Evolutionary conservation across 2,888 invertebrate genomes (phyloP), one percentile per base, ranked within the genome.

Genomic region (Epicampocera succincta): DNA sequence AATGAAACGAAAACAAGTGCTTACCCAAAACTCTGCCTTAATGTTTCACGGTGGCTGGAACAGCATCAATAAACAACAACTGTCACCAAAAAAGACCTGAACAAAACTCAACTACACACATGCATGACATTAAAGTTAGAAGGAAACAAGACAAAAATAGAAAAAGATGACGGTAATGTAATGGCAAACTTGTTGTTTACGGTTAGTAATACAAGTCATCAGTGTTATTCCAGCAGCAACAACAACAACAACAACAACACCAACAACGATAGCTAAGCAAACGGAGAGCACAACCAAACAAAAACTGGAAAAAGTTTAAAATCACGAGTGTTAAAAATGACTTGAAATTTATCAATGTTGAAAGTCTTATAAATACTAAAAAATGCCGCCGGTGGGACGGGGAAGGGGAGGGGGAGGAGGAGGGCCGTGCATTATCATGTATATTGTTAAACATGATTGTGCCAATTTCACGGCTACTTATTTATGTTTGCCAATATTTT

Each of bases 1-100:
- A 17, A 8, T 38, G 3, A 58, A 48, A 21, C 12, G 17, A 17
- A 17, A 42, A 58, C 17, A 42, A 61, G 74, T 71, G 73, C 71
- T 82, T 65, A 81, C 69, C 71, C 63, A 74, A 74, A 19, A 58
- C 60, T 56, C 58, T 74, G 29, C 40, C 85, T 85, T 87, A 90
- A 90, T 89, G 87, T 86, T 87, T 90, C 90, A 90, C 87, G 88
- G 89, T 88, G 88, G 88, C 89, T 89, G 87, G 85, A 84, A 85
- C 68, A 68, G 25, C 86, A 86, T 87, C 89, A 87, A 89, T 89
- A 88, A 89, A 89, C 87, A 88, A 88, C 89, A 89, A 90, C 89
- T 89, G 90, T 89, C 88, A 87, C 89, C 88, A 89, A 87, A 83
- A n/a, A 71, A 40, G 48, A 56, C 8, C 58, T 21, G n/a, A 44